Base-by-base conservation (phyloP, 1,140 invertebrate genomes). In the Dendroctonus valens region DNA sequence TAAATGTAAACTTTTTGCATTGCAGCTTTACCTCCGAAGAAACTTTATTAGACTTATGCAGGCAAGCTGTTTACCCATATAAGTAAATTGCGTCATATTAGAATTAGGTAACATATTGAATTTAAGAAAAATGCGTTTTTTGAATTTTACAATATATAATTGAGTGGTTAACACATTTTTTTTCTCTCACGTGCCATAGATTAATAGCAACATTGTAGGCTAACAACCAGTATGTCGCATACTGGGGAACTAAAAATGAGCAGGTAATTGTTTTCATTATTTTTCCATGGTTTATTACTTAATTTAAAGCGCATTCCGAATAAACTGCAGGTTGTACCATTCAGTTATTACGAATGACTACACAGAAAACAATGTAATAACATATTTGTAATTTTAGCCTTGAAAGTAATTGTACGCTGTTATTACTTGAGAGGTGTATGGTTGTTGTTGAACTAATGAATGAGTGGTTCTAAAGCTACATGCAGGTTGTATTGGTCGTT, bases 361-460 rank as follows among this genome's bases (percentile, higher is more conserved):
- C 46, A 41, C 9, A 49, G 62, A 55, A 57, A 65, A 65, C 62
- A 65, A 65, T 65, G 61, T 57, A 57, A 65, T 65, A 65, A 65
- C 54, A 65, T 48, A 65, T 65, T 58, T 57, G 62, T 65, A 65
- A 65, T 65, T 65, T 57, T 44, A 65, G 44, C 62, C 62, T 65
- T 65, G 62, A 65, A 65, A 65, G 62, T 65, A 57, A 49, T 57
- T 55, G 54, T 58, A 41, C 37, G 15, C 12, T 57, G 46, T 53
- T 41, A 63, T 53, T 54, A 57, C 44, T 38, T 55, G 26, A 58
- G 53, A 65, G 14, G 53, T 55, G 41, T 63, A 46, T 37, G 51
- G 41, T 53, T 54, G 59, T 62, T 52, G 40, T 46, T 51, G 44
- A 51, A 63, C 48, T 57, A 65, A 65, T 58, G 62, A 58, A 57